Percentiles rank a stretch among this genome's conserved stretches.
Conservation (phyloP, 1,140 invertebrate genomes). For the Neodiprion fabricii region DNA sequence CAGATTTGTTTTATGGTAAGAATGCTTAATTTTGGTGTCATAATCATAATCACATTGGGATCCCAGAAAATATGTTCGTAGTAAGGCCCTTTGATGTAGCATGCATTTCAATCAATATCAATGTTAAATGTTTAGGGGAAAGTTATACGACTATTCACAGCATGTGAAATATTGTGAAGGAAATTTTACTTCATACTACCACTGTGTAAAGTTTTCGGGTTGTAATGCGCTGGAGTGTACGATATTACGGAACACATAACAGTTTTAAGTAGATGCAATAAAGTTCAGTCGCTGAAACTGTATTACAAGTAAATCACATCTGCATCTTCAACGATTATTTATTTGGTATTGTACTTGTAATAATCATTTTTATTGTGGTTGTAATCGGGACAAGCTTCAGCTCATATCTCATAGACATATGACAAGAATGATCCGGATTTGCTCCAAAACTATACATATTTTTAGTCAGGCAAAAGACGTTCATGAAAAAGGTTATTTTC, state of each 20-base stretch:
- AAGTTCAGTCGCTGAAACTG: no score
- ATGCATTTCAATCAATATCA: slow-evolving; percentile 15
- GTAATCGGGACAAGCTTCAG: no score
- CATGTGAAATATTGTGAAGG: neutral
- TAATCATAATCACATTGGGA: neutral
- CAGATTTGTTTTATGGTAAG: slow-evolving; percentile 21
- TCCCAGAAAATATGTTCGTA: neutral
- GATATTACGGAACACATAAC: neutral
- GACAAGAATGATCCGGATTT: no score
- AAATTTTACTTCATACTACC: neutral
- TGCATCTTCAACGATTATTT: no score
- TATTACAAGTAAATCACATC: no score
- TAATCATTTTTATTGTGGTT: no score
- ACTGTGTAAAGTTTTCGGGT: neutral
- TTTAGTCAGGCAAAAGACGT: no score
- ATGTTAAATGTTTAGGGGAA: slow-evolving; percentile 19
- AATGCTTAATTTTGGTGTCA: slow-evolving; percentile 9
- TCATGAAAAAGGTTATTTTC: no score
- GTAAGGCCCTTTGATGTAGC: slow-evolving; percentile 13
- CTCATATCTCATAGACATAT: no score
- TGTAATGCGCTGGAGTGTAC: neutral
- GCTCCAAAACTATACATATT: no score
- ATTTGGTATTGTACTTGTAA: no score
- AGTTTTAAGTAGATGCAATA: neutral
- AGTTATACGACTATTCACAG: neutral